A percentile compares a stretch with the other conserved stretches of the same genome.
Conservation (phyloP, 2,797 vertebrate species). For the Onychomys leucogaster region DNA sequence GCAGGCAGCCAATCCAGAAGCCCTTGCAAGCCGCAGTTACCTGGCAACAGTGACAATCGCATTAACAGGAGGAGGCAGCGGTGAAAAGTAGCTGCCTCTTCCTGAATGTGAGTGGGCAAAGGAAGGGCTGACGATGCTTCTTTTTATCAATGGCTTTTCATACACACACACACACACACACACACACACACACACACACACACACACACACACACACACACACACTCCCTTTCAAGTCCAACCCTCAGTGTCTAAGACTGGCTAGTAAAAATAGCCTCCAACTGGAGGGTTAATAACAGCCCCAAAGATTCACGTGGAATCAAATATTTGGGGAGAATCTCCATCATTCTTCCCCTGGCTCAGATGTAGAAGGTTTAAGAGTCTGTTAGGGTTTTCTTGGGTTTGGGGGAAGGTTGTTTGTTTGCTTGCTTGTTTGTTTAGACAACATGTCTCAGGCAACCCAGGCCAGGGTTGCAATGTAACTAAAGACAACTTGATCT, state of each 20-base stretch:
- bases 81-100: constrained; percentile 38
- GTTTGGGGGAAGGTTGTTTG: too few relatives aligned
- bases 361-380: not conserved
- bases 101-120: constrained; percentile 1
- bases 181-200: not conserved
- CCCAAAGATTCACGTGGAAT: not conserved
- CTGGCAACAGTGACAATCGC: constrained; percentile 77
- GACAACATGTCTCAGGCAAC: not conserved
- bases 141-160: constrained; percentile 63
- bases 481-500: not conserved
- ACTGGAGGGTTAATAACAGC: not conserved
- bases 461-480: not conserved
- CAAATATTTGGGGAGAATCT: not conserved
- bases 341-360: not conserved
- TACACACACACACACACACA: not conserved
- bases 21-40: constrained; percentile 69
- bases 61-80: constrained; percentile 44
- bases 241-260: constrained; percentile 27
- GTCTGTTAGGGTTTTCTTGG: not conserved
- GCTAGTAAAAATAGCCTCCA: constrained; percentile 61
- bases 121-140: not conserved
- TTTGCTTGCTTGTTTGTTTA: not conserved
- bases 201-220: constrained; percentile 5
- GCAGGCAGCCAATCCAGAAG: constrained; percentile 30
- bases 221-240: not conserved